phyloP scores from a whole-genome alignment of 2,113 vertebrate species.

The Hemibagrus wyckioides region DNA sequence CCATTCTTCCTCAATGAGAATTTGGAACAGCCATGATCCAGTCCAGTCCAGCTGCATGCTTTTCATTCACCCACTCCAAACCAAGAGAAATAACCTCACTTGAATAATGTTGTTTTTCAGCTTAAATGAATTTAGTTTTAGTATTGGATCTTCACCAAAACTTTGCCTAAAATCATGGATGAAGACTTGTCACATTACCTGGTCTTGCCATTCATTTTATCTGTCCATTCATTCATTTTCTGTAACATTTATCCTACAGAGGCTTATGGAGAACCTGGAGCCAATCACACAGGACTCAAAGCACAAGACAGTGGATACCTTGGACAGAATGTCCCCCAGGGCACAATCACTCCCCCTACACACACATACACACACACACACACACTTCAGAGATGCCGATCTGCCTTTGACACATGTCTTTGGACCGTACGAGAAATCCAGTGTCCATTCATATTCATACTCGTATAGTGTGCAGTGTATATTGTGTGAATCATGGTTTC shows the following conservation, averaged over 20 bases:
- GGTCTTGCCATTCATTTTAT: background rate
- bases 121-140: conserved; percentile 17
- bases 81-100: conserved; percentile 4
- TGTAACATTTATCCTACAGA: no score
- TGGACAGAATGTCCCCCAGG: no score
- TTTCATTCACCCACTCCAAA: conserved; percentile 30
- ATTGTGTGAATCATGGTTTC: background rate
- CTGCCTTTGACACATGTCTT: no score
- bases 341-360: no score
- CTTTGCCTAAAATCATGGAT: conserved; percentile 5
- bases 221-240: no score
- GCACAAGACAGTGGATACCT: no score
- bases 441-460: no score
- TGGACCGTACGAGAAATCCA: no score
- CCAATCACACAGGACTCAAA: no score
- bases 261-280: no score
- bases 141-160: background rate
- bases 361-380: no score
- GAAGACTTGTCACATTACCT: background rate
- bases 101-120: conserved; percentile 27
- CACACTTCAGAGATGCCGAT: no score
- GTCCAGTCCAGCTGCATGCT: conserved; percentile 30
- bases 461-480: background rate
- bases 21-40: conserved; percentile 9
- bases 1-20: conserved; percentile 20